Evolutionary conservation across 2,113 vertebrate genomes (phyloP), one percentile per base, ranked within the genome.

Genomic region (Eublepharis macularius): DNA sequence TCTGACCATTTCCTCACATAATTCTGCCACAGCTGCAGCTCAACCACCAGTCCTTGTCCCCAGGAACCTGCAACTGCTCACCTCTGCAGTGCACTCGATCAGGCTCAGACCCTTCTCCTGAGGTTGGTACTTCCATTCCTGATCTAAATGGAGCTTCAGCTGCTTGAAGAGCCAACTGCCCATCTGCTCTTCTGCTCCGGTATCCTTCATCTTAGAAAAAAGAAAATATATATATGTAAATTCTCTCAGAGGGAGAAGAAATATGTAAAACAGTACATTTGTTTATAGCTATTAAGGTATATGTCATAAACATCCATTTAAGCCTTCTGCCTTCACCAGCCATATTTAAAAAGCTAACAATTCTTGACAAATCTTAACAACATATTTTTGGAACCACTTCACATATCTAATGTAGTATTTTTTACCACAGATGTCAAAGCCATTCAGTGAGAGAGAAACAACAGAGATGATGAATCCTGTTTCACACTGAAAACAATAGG

Each of bases 91-190:
- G 32, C 97, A 92, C 74, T 99, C 98, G 26, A 99, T 98, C 91
- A 98, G 93, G 83, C 92, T 96, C 81, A 99, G 95, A 9, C 98
- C 98, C 8, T 97, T 96, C 88, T 98, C 97, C 19, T 96, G 97
- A 6, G 98, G 98, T 76, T 98, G 96, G 78, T 97, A 99, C 84
- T 96, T 87, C 34, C 88, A 95, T 93, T 99, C 98, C 90, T 97
- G 97, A 54, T 99, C 98, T 89, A 97, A 92, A 74, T 99, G 98
- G 32, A 97, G 84, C 91, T 95, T 97, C 92, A 99, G 95, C 92
- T 99, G 97, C 90, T 97, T 98, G 92, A 98, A 97, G 54, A 99
- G 97, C 94, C 96, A 97, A 85, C 96, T 97, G 91, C 91, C 93
- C 87, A 96, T 95, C 89, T 95, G 92, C 78, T 94, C 94, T 92